A percentile compares a stretch with the other conserved stretches of the same genome.
Conservation (phyloP, 2,113 vertebrate species). For the Cyanocitta stelleri region DNA sequence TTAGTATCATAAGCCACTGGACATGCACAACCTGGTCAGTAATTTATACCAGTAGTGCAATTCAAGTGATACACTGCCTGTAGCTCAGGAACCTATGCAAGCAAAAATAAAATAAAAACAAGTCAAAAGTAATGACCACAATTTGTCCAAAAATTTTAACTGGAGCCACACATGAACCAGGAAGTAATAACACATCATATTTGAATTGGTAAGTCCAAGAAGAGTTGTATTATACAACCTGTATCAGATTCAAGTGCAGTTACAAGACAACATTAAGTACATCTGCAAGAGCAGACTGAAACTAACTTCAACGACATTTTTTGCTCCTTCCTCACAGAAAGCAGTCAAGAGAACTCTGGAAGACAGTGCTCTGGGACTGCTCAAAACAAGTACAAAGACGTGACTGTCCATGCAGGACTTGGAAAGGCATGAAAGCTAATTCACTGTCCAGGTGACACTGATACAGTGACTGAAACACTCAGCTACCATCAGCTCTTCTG, state of each 20-base stretch:
- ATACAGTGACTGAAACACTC: background rate
- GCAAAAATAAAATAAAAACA: background rate
- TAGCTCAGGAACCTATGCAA: background rate
- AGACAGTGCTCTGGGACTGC: background rate
- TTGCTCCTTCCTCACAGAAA: background rate
- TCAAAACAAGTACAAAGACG: background rate
- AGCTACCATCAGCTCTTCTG: background rate
- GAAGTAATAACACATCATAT: background rate
- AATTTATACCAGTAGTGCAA: background rate
- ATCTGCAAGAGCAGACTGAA: background rate
- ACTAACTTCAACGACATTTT: background rate
- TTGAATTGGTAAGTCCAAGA: background rate
- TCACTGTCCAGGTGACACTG: background rate
- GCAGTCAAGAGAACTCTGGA: background rate
- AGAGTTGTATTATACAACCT: background rate
- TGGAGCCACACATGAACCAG: background rate
- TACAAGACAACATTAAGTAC: background rate
- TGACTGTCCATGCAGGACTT: background rate
- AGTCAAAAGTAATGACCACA: background rate
- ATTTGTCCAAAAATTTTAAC: background rate
- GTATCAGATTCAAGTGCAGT: background rate
- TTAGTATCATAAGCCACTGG: background rate
- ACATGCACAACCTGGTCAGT: accelerated
- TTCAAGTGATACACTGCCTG: background rate
- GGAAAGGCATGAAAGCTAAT: background rate